These are phyloP conservation scores for Lysandra coridon DNA, from an alignment of 2,888 invertebrate genomes.

Conservation along the genomic window DNA sequence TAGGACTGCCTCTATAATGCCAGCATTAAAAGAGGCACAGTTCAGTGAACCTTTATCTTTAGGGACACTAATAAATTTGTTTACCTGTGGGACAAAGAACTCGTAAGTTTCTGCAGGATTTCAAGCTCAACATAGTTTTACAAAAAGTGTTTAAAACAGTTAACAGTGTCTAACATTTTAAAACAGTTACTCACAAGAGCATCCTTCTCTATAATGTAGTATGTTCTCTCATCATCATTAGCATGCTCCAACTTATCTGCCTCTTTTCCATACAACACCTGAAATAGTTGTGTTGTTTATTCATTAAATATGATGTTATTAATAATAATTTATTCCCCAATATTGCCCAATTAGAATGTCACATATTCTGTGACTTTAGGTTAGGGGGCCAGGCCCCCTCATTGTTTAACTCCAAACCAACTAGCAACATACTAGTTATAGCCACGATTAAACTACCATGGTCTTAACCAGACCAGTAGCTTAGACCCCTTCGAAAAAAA, in stretches of 20 bases:
- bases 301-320: not conserved
- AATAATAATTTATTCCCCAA: not conserved
- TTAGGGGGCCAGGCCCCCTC: too few relatives aligned
- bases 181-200: conserved; percentile 83
- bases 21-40: conserved; percentile 99
- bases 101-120: too few relatives aligned
- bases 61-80: conserved; percentile 97
- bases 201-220: conserved; percentile 99
- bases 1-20: conserved; percentile 97
- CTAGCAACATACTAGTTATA: too few relatives aligned
- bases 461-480: too few relatives aligned
- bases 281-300: conserved; percentile 47
- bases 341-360: too few relatives aligned
- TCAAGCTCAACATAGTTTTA: too few relatives aligned
- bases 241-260: conserved; percentile 99
- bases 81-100: conserved; percentile 74
- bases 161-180: too few relatives aligned
- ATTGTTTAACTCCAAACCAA: too few relatives aligned
- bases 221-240: conserved; percentile 98
- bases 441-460: too few relatives aligned
- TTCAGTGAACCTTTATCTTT: conserved; percentile 98
- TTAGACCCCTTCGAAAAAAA: too few relatives aligned
- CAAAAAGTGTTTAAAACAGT: too few relatives aligned
- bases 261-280: conserved; percentile 97
- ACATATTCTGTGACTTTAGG: too few relatives aligned